Evolutionary conservation across 2,797 vertebrate species (phyloP).

Genomic region (Oreonectes daqikongensis): DNA sequence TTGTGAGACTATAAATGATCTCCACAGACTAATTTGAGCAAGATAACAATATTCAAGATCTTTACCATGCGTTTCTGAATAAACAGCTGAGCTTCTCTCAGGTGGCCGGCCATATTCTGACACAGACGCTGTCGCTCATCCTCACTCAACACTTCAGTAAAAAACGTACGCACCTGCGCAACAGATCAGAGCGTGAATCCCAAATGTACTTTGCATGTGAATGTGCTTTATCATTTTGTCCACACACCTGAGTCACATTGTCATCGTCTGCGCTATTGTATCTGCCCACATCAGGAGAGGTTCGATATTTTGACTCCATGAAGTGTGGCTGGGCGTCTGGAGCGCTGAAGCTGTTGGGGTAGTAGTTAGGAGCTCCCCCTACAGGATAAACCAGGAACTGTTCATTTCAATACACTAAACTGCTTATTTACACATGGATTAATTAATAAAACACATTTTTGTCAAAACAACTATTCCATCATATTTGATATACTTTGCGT

Average conservation of each 20-base stretch:
- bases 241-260: conserved; percentile 86
- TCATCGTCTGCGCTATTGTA: conserved; percentile 87
- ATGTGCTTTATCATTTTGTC: too few relatives aligned
- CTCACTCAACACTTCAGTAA: conserved; percentile 82
- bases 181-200: neutral
- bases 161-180: conserved; percentile 87
- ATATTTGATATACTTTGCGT: neutral
- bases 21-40: too few relatives aligned
- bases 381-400: conserved; percentile 31
- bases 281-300: conserved; percentile 80
- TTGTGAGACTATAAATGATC: too few relatives aligned
- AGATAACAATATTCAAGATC: neutral
- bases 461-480: neutral
- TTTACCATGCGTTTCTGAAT: conserved; percentile 90
- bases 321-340: conserved; percentile 74
- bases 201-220: neutral
- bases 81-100: conserved; percentile 89
- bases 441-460: neutral
- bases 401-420: too few relatives aligned
- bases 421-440: neutral
- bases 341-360: conserved; percentile 92
- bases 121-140: conserved; percentile 85
- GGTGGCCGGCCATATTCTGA: conserved; percentile 82
- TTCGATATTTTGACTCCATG: conserved; percentile 68
- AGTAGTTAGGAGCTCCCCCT: conserved; percentile 97